These are phyloP conservation scores for Pristionchus fissidentatus DNA, from an alignment of 2,888 invertebrate genomes.

Conservation along the genomic window DNA sequence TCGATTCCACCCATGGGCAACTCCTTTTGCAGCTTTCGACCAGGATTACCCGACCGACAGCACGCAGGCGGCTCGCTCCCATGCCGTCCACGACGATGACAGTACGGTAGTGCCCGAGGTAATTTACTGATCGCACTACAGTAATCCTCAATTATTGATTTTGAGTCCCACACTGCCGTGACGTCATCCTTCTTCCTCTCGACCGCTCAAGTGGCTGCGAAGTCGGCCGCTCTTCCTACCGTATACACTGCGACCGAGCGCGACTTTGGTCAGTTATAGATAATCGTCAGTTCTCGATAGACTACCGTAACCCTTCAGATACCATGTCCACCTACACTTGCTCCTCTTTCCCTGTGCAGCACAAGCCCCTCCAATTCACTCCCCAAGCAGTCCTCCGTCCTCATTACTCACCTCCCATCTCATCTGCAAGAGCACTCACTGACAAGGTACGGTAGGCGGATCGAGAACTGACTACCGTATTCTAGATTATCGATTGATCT, in stretches of 20 bases:
- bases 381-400: background rate
- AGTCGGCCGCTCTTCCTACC: constrained; percentile 3
- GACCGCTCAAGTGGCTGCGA: background rate
- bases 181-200: background rate
- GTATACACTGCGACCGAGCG: background rate
- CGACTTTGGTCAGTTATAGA: constrained; percentile 1
- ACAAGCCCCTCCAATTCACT: background rate
- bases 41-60: constrained; percentile 45
- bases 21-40: constrained; percentile 43
- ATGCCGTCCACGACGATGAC: background rate
- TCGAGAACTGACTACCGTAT: background rate
- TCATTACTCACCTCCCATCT: constrained; percentile 17
- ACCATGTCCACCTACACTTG: constrained; percentile 21
- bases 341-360: background rate
- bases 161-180: background rate
- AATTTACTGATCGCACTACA: background rate
- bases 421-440: background rate
- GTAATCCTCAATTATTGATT: background rate
- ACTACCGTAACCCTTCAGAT: background rate
- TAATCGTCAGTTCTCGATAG: background rate
- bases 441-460: constrained; percentile 12
- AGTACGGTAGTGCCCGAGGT: constrained; percentile 14
- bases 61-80: constrained; percentile 32
- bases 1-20: constrained; percentile 60
- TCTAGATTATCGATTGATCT: background rate